phyloP scores from a whole-genome alignment of 2,888 invertebrate genomes.

The Boloria selene region DNA sequence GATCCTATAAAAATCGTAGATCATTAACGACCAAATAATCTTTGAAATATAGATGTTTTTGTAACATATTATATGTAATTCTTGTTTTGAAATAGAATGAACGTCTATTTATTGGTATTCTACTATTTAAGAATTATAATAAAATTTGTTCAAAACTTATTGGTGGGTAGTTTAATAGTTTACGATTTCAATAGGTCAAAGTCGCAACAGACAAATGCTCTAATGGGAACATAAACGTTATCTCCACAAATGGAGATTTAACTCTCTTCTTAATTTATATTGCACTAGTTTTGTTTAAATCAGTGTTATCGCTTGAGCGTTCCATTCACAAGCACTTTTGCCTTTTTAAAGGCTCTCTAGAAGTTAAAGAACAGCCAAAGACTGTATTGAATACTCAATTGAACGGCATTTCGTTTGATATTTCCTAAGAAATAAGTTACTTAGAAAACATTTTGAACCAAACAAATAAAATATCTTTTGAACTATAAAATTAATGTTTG shows the following conservation, averaged over 20 bases:
- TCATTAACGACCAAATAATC: neutral
- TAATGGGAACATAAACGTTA: slow-evolving; percentile 51
- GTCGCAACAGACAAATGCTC: slow-evolving; percentile 9
- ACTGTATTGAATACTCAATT: slow-evolving; percentile 44
- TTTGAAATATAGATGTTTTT: neutral
- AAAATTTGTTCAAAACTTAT: neutral
- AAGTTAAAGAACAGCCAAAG: slow-evolving; percentile 30
- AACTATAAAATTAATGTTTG: too few species aligned
- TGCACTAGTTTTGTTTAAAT: slow-evolving; percentile 20
- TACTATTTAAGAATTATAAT: slow-evolving; percentile 6
- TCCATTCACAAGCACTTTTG: neutral
- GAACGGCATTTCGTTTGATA: neutral
- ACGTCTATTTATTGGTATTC: neutral
- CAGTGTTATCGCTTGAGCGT: slow-evolving; percentile 6
- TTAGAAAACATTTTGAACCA: too few species aligned
- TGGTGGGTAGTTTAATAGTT: neutral
- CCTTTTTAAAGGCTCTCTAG: slow-evolving; percentile 28
- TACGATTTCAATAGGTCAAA: slow-evolving; percentile 3
- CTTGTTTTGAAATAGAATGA: neutral
- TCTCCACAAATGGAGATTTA: slow-evolving; percentile 76
- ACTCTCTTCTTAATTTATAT: slow-evolving; percentile 45
- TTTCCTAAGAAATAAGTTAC: too few species aligned
- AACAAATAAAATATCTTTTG: too few species aligned
- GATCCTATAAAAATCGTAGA: slow-evolving; percentile 11
- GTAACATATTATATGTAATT: neutral